Evolutionary conservation across 2,797 vertebrate species (phyloP).

Genomic region (Falco cherrug): DNA sequence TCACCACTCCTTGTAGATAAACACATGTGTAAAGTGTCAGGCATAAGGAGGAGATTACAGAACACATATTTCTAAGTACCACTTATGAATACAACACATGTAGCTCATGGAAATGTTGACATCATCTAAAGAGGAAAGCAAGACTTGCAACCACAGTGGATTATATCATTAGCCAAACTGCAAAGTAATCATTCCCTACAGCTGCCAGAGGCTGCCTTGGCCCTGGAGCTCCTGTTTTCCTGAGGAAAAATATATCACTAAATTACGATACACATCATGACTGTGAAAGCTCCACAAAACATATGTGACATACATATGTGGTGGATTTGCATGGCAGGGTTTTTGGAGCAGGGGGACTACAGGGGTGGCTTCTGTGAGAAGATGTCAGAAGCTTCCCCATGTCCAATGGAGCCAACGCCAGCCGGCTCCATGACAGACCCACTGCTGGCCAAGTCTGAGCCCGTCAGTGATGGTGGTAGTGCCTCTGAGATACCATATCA

Average conservation of each 20-base stretch:
- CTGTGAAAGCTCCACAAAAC: neutral
- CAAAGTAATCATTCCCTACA: slow-evolving; percentile 55
- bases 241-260: slow-evolving; percentile 12
- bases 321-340: too few species aligned
- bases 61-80: slow-evolving; percentile 64
- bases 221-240: neutral
- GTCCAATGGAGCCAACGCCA: too few species aligned
- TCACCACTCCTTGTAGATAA: slow-evolving; percentile 68
- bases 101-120: slow-evolving; percentile 61
- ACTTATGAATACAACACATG: slow-evolving; percentile 68
- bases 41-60: slow-evolving; percentile 72
- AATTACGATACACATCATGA: slow-evolving; percentile 17
- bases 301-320: neutral
- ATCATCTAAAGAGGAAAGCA: slow-evolving; percentile 64
- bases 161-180: slow-evolving; percentile 69
- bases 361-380: too few species aligned
- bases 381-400: too few species aligned
- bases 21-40: slow-evolving; percentile 65
- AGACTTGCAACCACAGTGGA: slow-evolving; percentile 56
- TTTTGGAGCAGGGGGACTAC: too few species aligned
- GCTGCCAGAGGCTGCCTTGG: slow-evolving; percentile 25
- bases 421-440: too few species aligned
- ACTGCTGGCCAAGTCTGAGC: too few species aligned
- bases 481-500: too few species aligned
- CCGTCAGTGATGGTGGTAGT: too few species aligned